A percentile compares a stretch with the other conserved stretches of the same genome.
These are phyloP conservation scores for Agrotis clavis DNA, from an alignment of 2,888 invertebrate genomes.

Conservation along the genomic window DNA sequence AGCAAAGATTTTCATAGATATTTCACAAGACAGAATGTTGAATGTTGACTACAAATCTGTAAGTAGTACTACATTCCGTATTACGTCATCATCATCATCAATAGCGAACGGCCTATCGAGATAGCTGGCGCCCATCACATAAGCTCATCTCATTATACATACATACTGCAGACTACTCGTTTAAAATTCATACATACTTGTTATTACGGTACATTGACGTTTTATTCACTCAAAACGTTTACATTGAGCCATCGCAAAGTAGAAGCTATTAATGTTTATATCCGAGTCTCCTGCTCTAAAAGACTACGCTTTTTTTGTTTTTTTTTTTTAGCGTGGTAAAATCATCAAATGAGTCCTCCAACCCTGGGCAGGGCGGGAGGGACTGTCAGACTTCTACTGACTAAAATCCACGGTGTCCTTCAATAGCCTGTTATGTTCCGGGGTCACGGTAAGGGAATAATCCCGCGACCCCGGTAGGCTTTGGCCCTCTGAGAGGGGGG, in stretches of 20 bases:
- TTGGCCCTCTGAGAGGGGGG: too few relatives aligned
- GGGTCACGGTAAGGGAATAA: too few relatives aligned
- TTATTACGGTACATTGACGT: slow-evolving; percentile 8
- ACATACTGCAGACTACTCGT: neutral
- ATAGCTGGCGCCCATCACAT: slow-evolving; percentile 25
- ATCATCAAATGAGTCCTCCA: too few relatives aligned
- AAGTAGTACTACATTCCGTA: slow-evolving; percentile 3
- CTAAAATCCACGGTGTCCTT: too few relatives aligned
- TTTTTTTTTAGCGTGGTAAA: too few relatives aligned
- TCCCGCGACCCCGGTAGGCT: too few relatives aligned
- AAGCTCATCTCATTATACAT: slow-evolving; percentile 24
- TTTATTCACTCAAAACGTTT: slow-evolving; percentile 4
- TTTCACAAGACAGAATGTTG: slow-evolving; percentile 8
- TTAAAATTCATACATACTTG: slow-evolving; percentile 4
- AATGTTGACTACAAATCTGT: slow-evolving; percentile 9
- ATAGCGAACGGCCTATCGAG: neutral
- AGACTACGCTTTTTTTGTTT: too few relatives aligned
- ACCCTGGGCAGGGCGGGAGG: too few relatives aligned
- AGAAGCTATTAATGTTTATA: neutral
- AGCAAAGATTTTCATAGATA: slow-evolving; percentile 18
- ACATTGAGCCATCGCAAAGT: neutral
- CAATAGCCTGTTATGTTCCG: too few relatives aligned
- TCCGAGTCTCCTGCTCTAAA: too few relatives aligned
- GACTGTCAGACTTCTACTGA: too few relatives aligned
- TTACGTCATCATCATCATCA: slow-evolving; percentile 42